Conservation (phyloP, 2,888 invertebrate species). For the Alsophila aescularia region DNA sequence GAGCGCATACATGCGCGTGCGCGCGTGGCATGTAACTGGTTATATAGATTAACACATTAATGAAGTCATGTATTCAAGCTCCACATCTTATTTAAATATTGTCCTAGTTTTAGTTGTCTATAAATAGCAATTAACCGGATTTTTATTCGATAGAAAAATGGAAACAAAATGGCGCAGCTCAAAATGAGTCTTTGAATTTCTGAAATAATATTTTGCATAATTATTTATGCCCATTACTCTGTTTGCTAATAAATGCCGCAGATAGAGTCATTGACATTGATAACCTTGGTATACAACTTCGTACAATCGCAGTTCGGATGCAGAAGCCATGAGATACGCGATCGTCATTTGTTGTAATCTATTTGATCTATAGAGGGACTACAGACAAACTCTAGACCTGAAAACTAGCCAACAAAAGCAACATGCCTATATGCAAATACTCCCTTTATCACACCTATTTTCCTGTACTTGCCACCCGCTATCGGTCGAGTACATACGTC, state of each 20-base stretch:
- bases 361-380: background rate
- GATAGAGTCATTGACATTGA: constrained; percentile 19
- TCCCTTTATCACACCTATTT: constrained; percentile 71
- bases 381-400: background rate
- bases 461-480: constrained; percentile 64
- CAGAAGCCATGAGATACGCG: background rate
- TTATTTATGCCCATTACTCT: too few species aligned
- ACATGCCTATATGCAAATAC: constrained; percentile 49
- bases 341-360: background rate
- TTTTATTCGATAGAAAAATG: too few species aligned
- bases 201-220: too few species aligned
- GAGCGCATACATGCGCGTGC: too few species aligned
- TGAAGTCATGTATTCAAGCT: background rate
- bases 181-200: too few species aligned
- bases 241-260: background rate
- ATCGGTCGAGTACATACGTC: constrained; percentile 57
- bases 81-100: background rate
- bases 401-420: constrained; percentile 16
- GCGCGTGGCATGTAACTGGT: too few species aligned
- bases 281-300: constrained; percentile 10
- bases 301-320: background rate
- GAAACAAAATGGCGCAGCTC: too few species aligned
- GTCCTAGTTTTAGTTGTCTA: background rate
- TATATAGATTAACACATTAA: constrained; percentile 9
- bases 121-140: too few species aligned